Conservation (phyloP, 2,797 vertebrate genomes). For the Morelia viridis region DNA sequence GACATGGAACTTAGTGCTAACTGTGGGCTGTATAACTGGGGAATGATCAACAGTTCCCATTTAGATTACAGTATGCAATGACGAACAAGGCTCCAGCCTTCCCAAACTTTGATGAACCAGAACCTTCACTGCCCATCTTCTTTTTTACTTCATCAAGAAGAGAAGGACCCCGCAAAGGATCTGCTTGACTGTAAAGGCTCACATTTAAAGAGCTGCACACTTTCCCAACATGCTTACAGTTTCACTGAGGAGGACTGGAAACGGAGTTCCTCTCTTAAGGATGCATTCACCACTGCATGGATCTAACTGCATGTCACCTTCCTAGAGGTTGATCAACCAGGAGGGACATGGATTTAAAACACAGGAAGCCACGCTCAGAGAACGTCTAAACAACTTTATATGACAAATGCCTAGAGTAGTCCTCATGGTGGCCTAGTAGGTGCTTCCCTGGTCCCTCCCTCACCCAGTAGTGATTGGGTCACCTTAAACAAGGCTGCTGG, state of each 20-base stretch:
- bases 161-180: not conserved
- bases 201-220: not conserved
- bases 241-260: not conserved
- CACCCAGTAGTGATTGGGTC: too few relatives aligned
- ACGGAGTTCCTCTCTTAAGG: not conserved
- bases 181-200: not conserved
- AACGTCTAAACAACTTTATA: too few relatives aligned
- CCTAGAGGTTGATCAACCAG: too few relatives aligned
- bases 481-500: too few relatives aligned
- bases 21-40: not conserved
- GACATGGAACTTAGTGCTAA: not conserved
- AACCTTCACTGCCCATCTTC: not conserved
- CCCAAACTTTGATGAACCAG: not conserved
- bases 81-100: too few relatives aligned
- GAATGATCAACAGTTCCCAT: not conserved
- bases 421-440: too few relatives aligned
- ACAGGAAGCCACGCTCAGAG: too few relatives aligned
- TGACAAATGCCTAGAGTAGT: too few relatives aligned
- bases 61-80: not conserved
- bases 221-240: not conserved
- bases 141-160: not conserved
- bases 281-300: too few relatives aligned
- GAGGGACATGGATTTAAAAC: too few relatives aligned
- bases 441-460: too few relatives aligned
- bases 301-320: too few relatives aligned